Conservation (phyloP, 1,140 invertebrate species). For the Drosophila prosaltans region DNA sequence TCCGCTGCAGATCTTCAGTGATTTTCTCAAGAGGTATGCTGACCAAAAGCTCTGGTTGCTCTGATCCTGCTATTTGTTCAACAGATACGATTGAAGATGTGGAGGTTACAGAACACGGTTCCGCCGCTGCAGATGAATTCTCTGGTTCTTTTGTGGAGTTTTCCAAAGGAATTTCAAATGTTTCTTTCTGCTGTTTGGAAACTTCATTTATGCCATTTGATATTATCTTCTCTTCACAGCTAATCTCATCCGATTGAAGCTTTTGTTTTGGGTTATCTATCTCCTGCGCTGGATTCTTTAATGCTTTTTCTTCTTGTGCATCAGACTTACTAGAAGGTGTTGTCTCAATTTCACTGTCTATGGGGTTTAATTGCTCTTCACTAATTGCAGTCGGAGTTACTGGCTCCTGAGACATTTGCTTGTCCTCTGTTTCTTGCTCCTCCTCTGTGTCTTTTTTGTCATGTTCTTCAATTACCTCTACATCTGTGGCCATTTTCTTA, state of each 20-base stretch:
- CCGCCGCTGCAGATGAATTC: not conserved
- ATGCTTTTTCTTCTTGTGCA: not conserved
- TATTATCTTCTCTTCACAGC: not conserved
- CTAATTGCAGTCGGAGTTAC: not conserved
- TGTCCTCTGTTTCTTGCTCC: not conserved
- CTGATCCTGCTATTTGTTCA: not conserved
- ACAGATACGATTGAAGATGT: not conserved
- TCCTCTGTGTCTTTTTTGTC: slow-evolving; percentile 1
- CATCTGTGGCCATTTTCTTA: not conserved
- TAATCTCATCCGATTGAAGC: not conserved
- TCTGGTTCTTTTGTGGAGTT: not conserved
- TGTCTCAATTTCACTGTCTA: not conserved
- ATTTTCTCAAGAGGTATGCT: slow-evolving; percentile 63
- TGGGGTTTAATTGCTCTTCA: not conserved
- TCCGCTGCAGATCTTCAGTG: slow-evolving; percentile 54
- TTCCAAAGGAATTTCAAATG: not conserved
- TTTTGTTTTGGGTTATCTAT: no score
- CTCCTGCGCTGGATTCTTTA: not conserved
- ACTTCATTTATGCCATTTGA: not conserved
- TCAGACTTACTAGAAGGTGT: not conserved
- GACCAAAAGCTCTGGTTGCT: slow-evolving; percentile 51
- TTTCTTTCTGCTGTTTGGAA: not conserved
- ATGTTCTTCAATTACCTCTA: slow-evolving; percentile 19
- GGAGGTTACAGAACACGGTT: not conserved
- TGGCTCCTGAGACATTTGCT: not conserved